Evolutionary conservation across 2,888 invertebrate species (phyloP), one percentile per base, ranked within the genome.

Genomic region (Acronicta psi): DNA sequence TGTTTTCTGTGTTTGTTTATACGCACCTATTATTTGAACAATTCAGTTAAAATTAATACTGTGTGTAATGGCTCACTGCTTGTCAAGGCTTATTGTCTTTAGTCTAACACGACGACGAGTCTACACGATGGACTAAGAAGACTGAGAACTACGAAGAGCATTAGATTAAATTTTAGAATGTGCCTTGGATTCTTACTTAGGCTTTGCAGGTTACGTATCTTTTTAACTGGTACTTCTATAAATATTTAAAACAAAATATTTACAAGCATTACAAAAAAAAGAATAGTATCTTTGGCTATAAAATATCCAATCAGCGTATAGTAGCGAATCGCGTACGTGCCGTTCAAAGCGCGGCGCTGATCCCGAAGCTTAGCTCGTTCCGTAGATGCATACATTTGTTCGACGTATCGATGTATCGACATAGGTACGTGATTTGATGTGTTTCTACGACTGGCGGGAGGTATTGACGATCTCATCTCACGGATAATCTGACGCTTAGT

Each of bases 301-400:
- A 80, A 80, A 80, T 78, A 76, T 71, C 80, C 75, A 82, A 82
- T 82, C 79, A 77, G 66, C 59, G 72, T 62, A 68, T 79, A 75
- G 65, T 69, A 52, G 65, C 31, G 68, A 69, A 67, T 55, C 58
- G 59, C 50, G 71, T 77, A 81, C 77, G 80, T 82, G 81, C 71
- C 71, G 59, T 63, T 61, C 68, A 67, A 69, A 68, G 66, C 67
- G 61, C 53, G 50, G 42, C 64, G 56, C 70, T 75, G 77, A 82
- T 81, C 73, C 70, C 62, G 42, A 45, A 67, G 78, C 77, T 81
- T 78, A 75, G 59, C 64, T 69, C 65, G 66, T 64, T 75, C 59
- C 52, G 66, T 77, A 77, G 77, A 79, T 80, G 79, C 59, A 67
- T 75, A 59, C 66, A 59, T 67, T 73, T 54, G 47, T 42, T 45